Percentiles rank a stretch among this genome's conserved stretches.
phyloP scores from a whole-genome alignment of 1,140 invertebrate genomes.

The Pseudomyrmex cubaensis region DNA sequence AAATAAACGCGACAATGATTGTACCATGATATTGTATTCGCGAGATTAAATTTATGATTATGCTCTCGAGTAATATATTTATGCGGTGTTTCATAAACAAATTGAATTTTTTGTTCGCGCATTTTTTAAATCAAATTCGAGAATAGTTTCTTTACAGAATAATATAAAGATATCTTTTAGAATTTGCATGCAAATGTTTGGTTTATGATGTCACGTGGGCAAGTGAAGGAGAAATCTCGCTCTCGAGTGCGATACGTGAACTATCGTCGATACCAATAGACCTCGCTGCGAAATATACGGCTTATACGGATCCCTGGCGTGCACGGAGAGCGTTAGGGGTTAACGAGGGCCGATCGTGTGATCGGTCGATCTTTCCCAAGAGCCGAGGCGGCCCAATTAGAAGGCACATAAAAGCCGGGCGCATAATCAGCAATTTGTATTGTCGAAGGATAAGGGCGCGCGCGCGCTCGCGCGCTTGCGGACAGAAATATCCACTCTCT shows the following conservation, averaged over 20 bases:
- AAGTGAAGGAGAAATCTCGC: background rate
- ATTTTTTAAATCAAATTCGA: background rate
- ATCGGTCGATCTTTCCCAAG: slow-evolving; percentile 80
- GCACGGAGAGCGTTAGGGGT: slow-evolving; percentile 75
- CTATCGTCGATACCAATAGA: slow-evolving; percentile 30
- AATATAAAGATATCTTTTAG: too few species aligned
- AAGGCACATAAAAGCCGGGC: slow-evolving; percentile 78
- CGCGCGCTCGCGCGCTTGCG: slow-evolving; percentile 23
- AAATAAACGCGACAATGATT: background rate
- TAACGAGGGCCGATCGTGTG: slow-evolving; percentile 78
- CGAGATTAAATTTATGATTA: background rate
- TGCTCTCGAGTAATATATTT: background rate
- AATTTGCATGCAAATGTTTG: too few species aligned
- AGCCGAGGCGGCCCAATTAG: slow-evolving; percentile 79
- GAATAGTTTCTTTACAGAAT: too few species aligned
- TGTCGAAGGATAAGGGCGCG: slow-evolving; percentile 72
- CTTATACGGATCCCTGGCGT: slow-evolving; percentile 64
- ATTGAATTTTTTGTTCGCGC: background rate
- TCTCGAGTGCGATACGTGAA: slow-evolving; percentile 6
- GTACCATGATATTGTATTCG: background rate
- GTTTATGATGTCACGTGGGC: background rate
- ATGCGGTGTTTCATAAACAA: background rate
- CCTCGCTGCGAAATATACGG: slow-evolving; percentile 24
- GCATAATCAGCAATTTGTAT: slow-evolving; percentile 82
- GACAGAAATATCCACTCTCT: slow-evolving; percentile 26